Evolutionary conservation across 2,797 vertebrate genomes (phyloP), one percentile per base, ranked within the genome.

Genomic region (Coendou prehensilis): DNA sequence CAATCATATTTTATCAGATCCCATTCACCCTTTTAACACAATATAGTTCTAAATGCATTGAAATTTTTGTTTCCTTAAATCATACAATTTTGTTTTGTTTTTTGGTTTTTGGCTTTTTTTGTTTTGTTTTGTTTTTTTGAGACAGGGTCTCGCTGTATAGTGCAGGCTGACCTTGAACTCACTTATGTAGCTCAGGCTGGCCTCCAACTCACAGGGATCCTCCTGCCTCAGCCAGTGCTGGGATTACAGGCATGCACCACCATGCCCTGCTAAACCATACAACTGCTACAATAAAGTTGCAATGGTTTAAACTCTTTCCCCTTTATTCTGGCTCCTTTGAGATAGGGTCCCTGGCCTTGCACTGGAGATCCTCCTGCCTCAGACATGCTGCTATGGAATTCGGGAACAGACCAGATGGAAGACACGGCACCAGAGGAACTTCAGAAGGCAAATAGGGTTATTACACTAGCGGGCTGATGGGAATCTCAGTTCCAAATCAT

Each of bases 61-160:
- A 87, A 94, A 96, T 54, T 50, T 50, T 87, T 52, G n/a, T 96
- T 95, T 94, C 69, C n/a, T 79, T 83, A 41, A 90, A n/a, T 64
- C 64, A 67, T 67, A n/a, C 33, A 28, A 9, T 54, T 11, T 54
- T 54, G 11, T 54, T 61, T 9, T 28, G 8, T 59, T 9, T 26
- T 61, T 26, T 15, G 15, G 15, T 56, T 56, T 56, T 17, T 14
- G 18, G 56, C 18, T 56, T 56, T 56, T 20, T 56, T 56, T 56
- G 56, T 20, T 56, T 56, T 56, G 56, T 41, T 18, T 57, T 57
- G 18, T 57, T 59, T 59, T 59, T 59, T 59, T 59, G 57, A 59
- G 57, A 64, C 14, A 64, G 63, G 30, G 30, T 33, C 59, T 61
- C 5, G 11, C 30, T 33, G 15, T 64, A 30, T 64, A 26, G 59